Evolutionary conservation across 1,140 invertebrate species (phyloP).

Genomic region (Heliconius hermathena): DNA sequence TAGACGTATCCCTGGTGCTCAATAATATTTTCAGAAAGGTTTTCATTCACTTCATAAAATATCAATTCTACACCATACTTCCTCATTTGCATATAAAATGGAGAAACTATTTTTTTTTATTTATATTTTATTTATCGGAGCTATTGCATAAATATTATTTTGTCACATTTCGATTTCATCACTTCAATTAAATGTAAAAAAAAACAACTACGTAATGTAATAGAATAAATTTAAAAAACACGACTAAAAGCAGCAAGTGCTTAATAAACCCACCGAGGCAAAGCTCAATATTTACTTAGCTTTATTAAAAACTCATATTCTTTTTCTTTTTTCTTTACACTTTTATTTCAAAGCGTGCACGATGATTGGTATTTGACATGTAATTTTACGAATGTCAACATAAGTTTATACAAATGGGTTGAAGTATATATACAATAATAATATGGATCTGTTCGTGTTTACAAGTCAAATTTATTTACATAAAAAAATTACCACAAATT

Average conservation of each 20-base stretch:
- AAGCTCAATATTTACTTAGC: not conserved
- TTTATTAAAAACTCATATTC: constrained; percentile 12
- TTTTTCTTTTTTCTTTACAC: constrained; percentile 9
- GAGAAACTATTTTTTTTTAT: too few relatives aligned
- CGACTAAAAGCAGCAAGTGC: not conserved
- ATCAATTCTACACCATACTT: too few relatives aligned
- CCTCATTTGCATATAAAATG: too few relatives aligned
- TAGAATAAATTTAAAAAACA: not conserved
- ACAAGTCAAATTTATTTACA: not conserved
- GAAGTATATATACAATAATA: not conserved
- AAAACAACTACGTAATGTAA: not conserved
- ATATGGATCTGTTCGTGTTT: not conserved
- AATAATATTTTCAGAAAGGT: too few relatives aligned
- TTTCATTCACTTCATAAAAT: too few relatives aligned
- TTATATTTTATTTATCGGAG: too few relatives aligned
- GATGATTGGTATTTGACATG: not conserved
- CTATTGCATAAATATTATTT: too few relatives aligned
- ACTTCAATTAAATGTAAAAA: too few relatives aligned
- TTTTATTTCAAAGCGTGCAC: not conserved
- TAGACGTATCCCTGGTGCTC: too few relatives aligned
- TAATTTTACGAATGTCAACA: constrained; percentile 6
- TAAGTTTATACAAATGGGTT: not conserved
- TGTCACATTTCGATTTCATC: too few relatives aligned
- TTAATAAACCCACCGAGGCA: not conserved
- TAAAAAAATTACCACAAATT: too few relatives aligned